These are phyloP conservation scores for Ylistrum balloti DNA, from an alignment of 1,140 invertebrate species.

Conservation along the genomic window DNA sequence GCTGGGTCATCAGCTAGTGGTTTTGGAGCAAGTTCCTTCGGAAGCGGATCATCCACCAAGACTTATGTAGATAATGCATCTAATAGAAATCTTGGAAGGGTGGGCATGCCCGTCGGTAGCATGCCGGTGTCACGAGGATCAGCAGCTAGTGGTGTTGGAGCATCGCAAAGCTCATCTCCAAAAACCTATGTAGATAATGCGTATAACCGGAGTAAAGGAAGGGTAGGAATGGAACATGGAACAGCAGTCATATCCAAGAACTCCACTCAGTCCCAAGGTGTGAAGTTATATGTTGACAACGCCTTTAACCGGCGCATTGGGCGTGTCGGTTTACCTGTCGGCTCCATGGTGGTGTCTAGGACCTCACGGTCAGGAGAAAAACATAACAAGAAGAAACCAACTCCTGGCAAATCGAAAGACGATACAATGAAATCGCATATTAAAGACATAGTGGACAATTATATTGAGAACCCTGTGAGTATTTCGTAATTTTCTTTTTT, in stretches of 20 bases:
- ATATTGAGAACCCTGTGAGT: too few species aligned
- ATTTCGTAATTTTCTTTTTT: too few species aligned
- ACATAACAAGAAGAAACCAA: not conserved
- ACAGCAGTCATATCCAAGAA: conserved; percentile 42
- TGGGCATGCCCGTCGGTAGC: conserved; percentile 54
- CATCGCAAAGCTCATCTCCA: not conserved
- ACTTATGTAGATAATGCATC: conserved; percentile 56
- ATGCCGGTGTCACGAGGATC: not conserved
- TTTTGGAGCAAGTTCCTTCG: too few species aligned
- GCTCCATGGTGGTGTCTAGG: conserved; percentile 52
- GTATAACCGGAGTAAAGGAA: conserved; percentile 41
- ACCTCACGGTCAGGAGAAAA: too few species aligned
- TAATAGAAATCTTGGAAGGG: conserved; percentile 58
- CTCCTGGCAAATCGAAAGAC: not conserved
- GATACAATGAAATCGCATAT: not conserved
- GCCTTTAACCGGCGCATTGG: conserved; percentile 53
- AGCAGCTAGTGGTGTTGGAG: not conserved
- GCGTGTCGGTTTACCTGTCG: conserved; percentile 57
- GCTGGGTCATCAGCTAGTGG: too few species aligned
- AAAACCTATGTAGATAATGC: conserved; percentile 55
- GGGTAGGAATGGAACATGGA: conserved; percentile 49
- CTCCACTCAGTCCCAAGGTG: not conserved
- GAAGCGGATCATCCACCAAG: too few species aligned
- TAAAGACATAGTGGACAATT: too few species aligned
- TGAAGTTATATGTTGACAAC: conserved; percentile 59